Conservation (phyloP, 2,888 invertebrate species). For the Lochmaea capreae region DNA sequence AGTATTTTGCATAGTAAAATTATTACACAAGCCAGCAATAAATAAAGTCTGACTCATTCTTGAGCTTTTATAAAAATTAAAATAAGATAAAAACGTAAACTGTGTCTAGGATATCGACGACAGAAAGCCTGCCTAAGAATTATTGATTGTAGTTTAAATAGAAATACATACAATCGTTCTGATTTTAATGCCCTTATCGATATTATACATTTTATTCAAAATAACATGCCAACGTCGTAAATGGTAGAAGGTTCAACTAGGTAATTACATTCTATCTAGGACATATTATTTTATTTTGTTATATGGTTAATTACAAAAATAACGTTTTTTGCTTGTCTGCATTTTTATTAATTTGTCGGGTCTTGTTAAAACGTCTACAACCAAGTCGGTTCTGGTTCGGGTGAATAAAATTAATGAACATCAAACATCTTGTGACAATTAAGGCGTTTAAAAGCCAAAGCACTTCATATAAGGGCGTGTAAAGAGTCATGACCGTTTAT, state of each 20-base stretch:
- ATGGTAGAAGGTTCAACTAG: background rate
- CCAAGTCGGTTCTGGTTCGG: background rate
- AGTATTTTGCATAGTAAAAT: background rate
- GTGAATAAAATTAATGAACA: conserved; percentile 15
- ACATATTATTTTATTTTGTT: too few species aligned
- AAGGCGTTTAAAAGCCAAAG: conserved; percentile 13
- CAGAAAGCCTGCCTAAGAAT: conserved; percentile 13
- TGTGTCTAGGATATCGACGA: conserved; percentile 18
- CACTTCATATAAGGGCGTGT: conserved; percentile 15
- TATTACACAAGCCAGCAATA: background rate
- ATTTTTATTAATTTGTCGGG: background rate
- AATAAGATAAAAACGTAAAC: conserved; percentile 3
- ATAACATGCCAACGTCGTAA: conserved; percentile 5
- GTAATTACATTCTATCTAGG: too few species aligned
- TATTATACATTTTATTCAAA: conserved; percentile 7
- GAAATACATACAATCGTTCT: background rate
- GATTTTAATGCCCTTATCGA: background rate
- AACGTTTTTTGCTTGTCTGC: background rate
- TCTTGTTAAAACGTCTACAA: conserved; percentile 7
- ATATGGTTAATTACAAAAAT: too few species aligned
- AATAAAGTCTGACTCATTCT: background rate
- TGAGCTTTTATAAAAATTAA: background rate
- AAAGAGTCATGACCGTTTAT: background rate
- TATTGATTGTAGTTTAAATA: conserved; percentile 11
- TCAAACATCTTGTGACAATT: conserved; percentile 17